phyloP scores from a whole-genome alignment of 2,888 invertebrate species.

The Teinopalpus imperialis region DNA sequence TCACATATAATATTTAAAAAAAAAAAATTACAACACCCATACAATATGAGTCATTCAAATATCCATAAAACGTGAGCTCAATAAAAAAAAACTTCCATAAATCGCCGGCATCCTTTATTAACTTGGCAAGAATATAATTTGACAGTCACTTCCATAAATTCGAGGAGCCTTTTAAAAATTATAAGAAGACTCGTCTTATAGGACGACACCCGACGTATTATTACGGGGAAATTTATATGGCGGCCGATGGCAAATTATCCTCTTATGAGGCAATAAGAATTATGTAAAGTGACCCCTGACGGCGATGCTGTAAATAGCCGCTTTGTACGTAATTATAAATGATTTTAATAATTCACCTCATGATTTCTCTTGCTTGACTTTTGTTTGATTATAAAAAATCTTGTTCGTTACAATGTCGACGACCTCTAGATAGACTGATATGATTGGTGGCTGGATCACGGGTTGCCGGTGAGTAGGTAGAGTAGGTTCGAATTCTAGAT shows the following conservation, averaged over 20 bases:
- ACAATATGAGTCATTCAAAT: constrained; percentile 1
- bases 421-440: too few relatives aligned
- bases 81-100: constrained; percentile 42
- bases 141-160: constrained; percentile 67
- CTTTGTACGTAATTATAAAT: constrained; percentile 47
- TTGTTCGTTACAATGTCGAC: too few relatives aligned
- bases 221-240: constrained; percentile 50
- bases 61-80: constrained; percentile 10
- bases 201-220: constrained; percentile 47
- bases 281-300: constrained; percentile 52
- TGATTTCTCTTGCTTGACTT: constrained; percentile 3
- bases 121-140: constrained; percentile 58
- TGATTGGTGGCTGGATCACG: too few relatives aligned
- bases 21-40: too few relatives aligned
- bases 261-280: constrained; percentile 45
- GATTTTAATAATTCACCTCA: constrained; percentile 35
- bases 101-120: constrained; percentile 54
- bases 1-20: too few relatives aligned
- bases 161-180: constrained; percentile 32
- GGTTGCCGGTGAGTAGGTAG: too few relatives aligned
- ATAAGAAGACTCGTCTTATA: constrained; percentile 37
- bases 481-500: too few relatives aligned
- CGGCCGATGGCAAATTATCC: constrained; percentile 47
- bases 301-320: constrained; percentile 54
- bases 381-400: background rate